These are phyloP conservation scores for Bolborhynchus lineola DNA, from an alignment of 2,113 vertebrate species.

Conservation along the genomic window DNA sequence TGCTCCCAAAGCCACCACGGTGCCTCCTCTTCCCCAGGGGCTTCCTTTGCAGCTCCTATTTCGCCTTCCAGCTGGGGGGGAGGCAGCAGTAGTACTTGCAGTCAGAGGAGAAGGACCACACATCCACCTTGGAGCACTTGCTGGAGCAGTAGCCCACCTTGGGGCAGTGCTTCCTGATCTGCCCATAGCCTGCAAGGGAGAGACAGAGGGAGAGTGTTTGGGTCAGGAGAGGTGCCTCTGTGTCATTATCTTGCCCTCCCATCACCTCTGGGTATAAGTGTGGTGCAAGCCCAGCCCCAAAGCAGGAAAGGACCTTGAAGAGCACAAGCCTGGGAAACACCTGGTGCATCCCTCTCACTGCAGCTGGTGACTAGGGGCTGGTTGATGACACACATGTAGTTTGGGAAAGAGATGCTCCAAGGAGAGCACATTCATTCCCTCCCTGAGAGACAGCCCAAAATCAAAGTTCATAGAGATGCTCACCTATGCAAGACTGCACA, in stretches of 20 bases:
- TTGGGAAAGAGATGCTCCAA: background rate
- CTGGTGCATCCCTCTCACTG: background rate
- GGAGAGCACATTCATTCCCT: background rate
- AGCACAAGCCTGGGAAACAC: background rate
- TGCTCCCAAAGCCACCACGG: fast-evolving
- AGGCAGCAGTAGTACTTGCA: conserved; percentile 29
- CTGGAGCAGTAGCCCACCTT: background rate
- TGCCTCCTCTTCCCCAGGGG: background rate
- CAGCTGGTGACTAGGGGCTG: background rate
- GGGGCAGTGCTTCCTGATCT: background rate
- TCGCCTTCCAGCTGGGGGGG: background rate
- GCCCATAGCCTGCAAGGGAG: background rate
- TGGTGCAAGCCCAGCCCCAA: background rate
- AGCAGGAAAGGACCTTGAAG: background rate
- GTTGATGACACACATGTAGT: background rate
- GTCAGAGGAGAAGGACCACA: background rate
- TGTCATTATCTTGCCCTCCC: background rate
- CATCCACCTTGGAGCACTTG: background rate
- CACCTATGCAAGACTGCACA: background rate
- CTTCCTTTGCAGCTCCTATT: background rate
- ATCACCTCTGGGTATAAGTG: background rate
- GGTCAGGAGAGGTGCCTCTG: background rate
- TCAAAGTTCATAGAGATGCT: background rate
- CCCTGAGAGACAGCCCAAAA: background rate
- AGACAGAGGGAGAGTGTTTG: background rate